These are phyloP conservation scores for Flexamia atlantica DNA, from an alignment of 2,888 invertebrate genomes.

Conservation along the genomic window DNA sequence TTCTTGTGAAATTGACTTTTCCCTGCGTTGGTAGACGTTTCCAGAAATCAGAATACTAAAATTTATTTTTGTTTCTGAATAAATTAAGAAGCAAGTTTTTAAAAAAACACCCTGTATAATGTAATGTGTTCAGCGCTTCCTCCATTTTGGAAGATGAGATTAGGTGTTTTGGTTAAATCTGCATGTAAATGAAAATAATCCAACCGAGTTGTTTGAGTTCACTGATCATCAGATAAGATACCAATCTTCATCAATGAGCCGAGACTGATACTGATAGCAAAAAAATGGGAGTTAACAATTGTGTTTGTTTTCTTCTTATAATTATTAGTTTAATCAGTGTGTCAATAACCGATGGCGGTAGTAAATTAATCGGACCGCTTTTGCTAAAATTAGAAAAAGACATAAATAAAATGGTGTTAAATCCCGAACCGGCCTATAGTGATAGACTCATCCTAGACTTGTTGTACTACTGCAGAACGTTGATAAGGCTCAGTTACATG, in stretches of 20 bases:
- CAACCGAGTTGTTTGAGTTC: too few relatives aligned
- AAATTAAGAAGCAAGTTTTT: too few relatives aligned
- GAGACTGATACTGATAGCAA: neutral
- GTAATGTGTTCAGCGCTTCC: too few relatives aligned
- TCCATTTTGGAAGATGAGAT: too few relatives aligned
- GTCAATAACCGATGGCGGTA: neutral
- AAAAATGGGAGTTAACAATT: neutral
- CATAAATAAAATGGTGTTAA: conserved; percentile 4
- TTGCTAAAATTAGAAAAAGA: conserved; percentile 35
- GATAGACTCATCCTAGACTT: conserved; percentile 38
- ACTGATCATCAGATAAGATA: neutral
- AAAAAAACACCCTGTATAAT: too few relatives aligned
- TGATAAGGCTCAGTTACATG: conserved; percentile 36
- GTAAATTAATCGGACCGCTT: conserved; percentile 28
- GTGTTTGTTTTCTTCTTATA: neutral
- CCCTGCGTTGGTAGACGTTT: too few relatives aligned
- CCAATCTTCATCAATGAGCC: neutral
- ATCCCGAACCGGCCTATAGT: conserved; percentile 24
- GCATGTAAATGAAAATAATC: too few relatives aligned
- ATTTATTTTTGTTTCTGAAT: too few relatives aligned
- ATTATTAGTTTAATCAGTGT: neutral
- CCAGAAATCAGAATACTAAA: too few relatives aligned
- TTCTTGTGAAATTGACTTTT: too few relatives aligned
- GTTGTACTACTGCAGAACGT: conserved; percentile 32
- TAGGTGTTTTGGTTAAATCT: too few relatives aligned